phyloP scores from a whole-genome alignment of 2,888 invertebrate genomes.

The Lepidocyrtoides sp. region DNA sequence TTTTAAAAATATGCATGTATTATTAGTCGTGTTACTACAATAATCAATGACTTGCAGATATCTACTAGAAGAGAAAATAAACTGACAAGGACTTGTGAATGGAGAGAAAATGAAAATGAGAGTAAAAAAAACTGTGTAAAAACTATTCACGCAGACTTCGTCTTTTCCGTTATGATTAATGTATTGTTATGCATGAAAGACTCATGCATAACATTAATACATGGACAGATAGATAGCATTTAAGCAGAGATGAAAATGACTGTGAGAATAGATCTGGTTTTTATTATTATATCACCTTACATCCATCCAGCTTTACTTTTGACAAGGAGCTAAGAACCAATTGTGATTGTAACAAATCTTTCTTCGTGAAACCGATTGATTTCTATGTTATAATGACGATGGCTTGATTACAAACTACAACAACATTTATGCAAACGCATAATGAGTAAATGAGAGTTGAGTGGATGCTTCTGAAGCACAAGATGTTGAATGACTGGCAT shows the following conservation, averaged over 20 bases:
- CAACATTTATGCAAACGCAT: background rate
- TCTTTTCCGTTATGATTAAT: conserved; percentile 48
- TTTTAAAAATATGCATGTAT: conserved; percentile 9
- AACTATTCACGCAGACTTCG: background rate
- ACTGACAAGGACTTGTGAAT: background rate
- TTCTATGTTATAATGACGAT: conserved; percentile 13
- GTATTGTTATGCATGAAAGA: conserved; percentile 5
- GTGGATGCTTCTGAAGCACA: background rate
- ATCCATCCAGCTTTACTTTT: conserved; percentile 54
- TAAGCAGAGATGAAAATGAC: background rate
- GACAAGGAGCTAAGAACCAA: conserved; percentile 54
- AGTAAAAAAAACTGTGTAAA: background rate
- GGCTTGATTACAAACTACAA: conserved; percentile 9
- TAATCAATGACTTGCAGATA: conserved; percentile 71
- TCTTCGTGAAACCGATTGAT: conserved; percentile 55
- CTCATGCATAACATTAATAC: background rate
- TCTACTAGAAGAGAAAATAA: background rate
- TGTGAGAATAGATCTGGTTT: conserved; percentile 22
- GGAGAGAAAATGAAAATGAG: conserved; percentile 57
- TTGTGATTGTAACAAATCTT: conserved; percentile 67
- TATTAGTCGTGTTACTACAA: conserved; percentile 35
- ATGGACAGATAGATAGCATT: background rate
- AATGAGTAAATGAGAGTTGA: background rate
- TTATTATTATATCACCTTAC: background rate
- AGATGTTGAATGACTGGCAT: background rate